Conservation (phyloP, 2,113 vertebrate species). For the Neofelis nebulosa region DNA sequence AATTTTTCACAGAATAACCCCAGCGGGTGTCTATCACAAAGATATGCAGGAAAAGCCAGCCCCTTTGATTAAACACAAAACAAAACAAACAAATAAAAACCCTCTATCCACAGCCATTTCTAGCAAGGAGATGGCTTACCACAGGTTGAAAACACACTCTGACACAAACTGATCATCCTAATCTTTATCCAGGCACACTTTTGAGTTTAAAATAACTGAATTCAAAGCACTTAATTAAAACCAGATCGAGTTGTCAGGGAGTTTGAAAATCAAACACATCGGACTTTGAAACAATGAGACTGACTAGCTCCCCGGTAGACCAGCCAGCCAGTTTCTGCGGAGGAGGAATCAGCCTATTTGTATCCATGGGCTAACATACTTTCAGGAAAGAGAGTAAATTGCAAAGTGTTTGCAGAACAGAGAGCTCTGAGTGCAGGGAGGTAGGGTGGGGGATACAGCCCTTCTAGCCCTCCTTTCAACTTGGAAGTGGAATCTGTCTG, state of each 20-base stretch:
- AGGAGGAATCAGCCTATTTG: background rate
- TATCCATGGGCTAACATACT: background rate
- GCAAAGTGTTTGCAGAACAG: background rate
- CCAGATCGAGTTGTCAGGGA: background rate
- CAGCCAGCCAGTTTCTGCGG: background rate
- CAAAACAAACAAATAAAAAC: background rate
- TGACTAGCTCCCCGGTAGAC: background rate
- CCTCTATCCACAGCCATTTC: background rate
- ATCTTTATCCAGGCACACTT: background rate
- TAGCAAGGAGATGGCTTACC: background rate
- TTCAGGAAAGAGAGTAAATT: background rate
- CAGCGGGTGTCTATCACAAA: background rate
- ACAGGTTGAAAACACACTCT: background rate
- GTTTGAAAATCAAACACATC: conserved; percentile 25
- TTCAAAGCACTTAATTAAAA: conserved; percentile 55
- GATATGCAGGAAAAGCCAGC: background rate
- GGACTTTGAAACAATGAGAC: conserved; percentile 23
- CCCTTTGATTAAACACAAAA: background rate
- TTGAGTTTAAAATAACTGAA: conserved; percentile 16
- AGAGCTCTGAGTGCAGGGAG: background rate
- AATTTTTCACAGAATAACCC: background rate
- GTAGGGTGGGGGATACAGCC: background rate
- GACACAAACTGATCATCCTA: background rate
- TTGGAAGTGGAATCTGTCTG: background rate
- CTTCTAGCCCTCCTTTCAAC: background rate